Conservation (phyloP, 2,888 invertebrate genomes). For the Orthonychiurus folsomi region DNA sequence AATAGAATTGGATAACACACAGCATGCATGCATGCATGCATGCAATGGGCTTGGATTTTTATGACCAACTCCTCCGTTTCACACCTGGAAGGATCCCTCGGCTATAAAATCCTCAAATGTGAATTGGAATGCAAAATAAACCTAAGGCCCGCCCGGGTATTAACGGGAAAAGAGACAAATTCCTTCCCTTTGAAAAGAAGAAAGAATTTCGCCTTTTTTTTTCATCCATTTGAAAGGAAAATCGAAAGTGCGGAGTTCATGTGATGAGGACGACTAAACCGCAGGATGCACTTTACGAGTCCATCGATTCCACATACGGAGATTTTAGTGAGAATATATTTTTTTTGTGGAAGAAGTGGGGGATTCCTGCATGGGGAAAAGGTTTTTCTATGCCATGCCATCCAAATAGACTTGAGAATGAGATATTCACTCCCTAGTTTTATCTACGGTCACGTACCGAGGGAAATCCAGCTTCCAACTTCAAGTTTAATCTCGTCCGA, state of each 20-base stretch:
- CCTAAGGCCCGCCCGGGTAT: too few species aligned
- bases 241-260: not conserved
- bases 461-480: too few species aligned
- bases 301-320: not conserved
- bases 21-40: not conserved
- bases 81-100: not conserved
- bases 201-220: not conserved
- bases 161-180: not conserved
- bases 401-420: not conserved
- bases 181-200: not conserved
- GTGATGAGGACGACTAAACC: not conserved
- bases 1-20: not conserved
- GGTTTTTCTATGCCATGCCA: not conserved
- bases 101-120: not conserved
- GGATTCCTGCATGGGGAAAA: not conserved
- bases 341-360: too few species aligned
- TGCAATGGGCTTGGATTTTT: not conserved
- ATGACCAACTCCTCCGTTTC: not conserved
- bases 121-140: not conserved
- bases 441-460: not conserved
- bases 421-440: not conserved
- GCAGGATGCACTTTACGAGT: not conserved
- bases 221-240: conserved; percentile 1
- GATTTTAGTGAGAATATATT: not conserved
- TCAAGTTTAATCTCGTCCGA: too few species aligned